Base-by-base conservation (phyloP, 2,113 vertebrate species). In the Butastur rufipennis region DNA sequence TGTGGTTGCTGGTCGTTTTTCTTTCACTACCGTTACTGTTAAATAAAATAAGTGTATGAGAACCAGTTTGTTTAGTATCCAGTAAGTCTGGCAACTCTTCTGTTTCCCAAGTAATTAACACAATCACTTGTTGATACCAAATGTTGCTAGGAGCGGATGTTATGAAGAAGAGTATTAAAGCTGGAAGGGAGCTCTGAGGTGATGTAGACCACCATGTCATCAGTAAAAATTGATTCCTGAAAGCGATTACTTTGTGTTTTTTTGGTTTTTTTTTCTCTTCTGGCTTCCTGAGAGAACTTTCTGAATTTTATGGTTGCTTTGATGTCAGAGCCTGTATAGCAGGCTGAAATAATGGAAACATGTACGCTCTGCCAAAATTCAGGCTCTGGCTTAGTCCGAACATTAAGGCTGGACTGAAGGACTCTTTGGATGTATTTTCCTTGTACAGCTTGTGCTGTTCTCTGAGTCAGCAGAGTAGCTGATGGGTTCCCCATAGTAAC, bases 341-440 rank as follows among this genome's bases (percentile, higher is more conserved):
- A 85, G 70, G 62, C 58, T 91, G 84, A 58, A 81, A 56, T 93
- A 86, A 93, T 91, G 77, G 56, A 90, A 95, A 85, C 4, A 1
- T 10, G 18, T 36, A 11, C 0, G 0, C 38, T 55, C 27, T 96
- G 86, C 95, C 94, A 93, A 67, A 81, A 75, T 70, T 32, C 71
- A 38, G 66, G 47, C 47, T 70, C 40, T 86, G 68, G 13, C 27
- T 20, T 74, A 67, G 38, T 36, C 18, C 40, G 15, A 19, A 16
- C 17, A 0, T 42, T 38, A 53, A 73, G 61, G 26, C 66, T 58
- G 52, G 14, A 38, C n/a, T 2, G 1, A 50, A 67, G 38, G 43
- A n/a, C 22, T 72, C 40, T 34, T 72, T 22, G 26, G n/a, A 80
- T 45, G 19, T 67, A 4, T 86, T 92, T 70, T 63, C 72, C 43